A percentile compares a stretch with the other conserved stretches of the same genome.
Evolutionary conservation across 2,888 invertebrate species (phyloP).

Genomic region (Eupithecia centaureata): DNA sequence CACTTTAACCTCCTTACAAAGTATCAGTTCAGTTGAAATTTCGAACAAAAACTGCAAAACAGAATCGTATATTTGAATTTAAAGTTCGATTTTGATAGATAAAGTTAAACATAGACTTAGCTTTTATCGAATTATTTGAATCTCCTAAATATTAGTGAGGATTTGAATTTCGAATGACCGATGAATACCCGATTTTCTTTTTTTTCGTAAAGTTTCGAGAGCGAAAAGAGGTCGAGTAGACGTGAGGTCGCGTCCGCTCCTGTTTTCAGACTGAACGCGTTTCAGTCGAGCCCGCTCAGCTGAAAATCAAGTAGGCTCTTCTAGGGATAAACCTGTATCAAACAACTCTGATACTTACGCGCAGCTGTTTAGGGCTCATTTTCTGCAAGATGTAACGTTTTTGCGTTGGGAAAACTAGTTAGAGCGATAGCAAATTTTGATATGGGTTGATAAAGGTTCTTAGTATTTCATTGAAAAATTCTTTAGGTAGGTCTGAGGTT

Average conservation of each 20-base stretch:
- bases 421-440: background rate
- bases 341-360: slow-evolving; percentile 8
- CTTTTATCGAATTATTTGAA: background rate
- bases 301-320: slow-evolving; percentile 48
- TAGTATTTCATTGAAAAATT: slow-evolving; percentile 7
- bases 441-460: background rate
- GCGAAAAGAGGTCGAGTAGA: slow-evolving; percentile 22
- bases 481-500: background rate
- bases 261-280: slow-evolving; percentile 59
- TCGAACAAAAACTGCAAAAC: slow-evolving; percentile 5
- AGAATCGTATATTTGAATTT: background rate
- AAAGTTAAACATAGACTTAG: no score
- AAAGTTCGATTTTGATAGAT: no score
- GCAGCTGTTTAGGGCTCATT: background rate
- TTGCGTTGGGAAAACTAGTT: background rate
- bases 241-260: slow-evolving; percentile 51
- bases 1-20: background rate
- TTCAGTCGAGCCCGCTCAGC: slow-evolving; percentile 39
- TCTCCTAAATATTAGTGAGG: no score
- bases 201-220: slow-evolving; percentile 50
- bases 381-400: background rate
- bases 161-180: background rate
- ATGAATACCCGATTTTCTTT: slow-evolving; percentile 13
- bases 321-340: slow-evolving; percentile 8
- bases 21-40: background rate